Conservation (phyloP, 1,140 invertebrate species). For the Gonatopus flavifemur region DNA sequence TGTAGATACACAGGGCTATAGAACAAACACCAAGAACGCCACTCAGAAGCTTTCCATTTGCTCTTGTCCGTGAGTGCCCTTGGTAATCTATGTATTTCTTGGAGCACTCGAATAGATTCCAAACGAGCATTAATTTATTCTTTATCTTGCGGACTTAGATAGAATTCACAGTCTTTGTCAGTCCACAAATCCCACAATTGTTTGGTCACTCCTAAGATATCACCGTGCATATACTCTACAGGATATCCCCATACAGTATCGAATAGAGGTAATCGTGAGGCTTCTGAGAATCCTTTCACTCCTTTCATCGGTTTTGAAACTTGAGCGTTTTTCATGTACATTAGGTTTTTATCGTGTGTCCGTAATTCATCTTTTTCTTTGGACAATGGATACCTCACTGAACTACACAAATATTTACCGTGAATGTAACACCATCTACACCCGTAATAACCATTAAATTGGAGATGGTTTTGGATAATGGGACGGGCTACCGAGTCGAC, state of each 20-base stretch:
- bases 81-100: background rate
- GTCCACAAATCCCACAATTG: too few species aligned
- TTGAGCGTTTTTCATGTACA: background rate
- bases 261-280: background rate
- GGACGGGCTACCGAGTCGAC: background rate
- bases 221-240: too few species aligned
- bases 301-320: background rate
- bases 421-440: background rate
- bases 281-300: background rate
- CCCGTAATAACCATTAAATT: background rate
- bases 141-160: background rate
- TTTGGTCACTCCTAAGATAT: too few species aligned
- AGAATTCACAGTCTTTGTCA: background rate
- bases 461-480: background rate
- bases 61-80: background rate
- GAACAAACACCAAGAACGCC: background rate
- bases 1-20: background rate
- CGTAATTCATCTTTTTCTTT: background rate
- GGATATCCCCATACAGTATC: too few species aligned
- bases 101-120: background rate
- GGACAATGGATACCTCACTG: background rate
- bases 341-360: background rate
- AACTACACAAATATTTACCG: background rate
- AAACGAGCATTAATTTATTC: background rate
- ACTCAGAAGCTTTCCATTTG: conserved; percentile 3